Conservation (phyloP, 2,113 vertebrate species). For the Notarius lentiginosus region DNA sequence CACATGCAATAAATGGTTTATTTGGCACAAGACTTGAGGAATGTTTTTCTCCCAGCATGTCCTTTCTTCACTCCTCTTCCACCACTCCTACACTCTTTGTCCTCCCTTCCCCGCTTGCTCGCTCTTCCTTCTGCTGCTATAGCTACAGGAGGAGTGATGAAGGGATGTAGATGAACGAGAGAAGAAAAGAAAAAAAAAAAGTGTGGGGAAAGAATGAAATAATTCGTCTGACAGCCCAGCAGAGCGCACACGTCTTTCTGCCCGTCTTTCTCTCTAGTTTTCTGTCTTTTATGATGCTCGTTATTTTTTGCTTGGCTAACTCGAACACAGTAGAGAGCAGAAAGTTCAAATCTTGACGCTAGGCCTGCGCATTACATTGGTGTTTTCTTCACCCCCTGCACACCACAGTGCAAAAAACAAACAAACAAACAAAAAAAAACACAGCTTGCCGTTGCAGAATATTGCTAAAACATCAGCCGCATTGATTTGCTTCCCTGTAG, state of each 20-base stretch:
- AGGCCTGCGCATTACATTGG: not conserved
- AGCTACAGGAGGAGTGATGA: slow-evolving; percentile 37
- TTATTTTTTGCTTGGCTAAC: slow-evolving; percentile 36
- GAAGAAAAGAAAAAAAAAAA: no score
- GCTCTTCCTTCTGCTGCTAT: slow-evolving; percentile 11
- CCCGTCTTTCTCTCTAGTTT: not conserved
- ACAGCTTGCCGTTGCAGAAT: not conserved
- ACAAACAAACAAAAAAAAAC: not conserved
- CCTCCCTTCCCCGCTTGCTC: not conserved
- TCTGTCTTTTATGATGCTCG: slow-evolving; percentile 23
- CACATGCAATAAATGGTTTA: slow-evolving; percentile 13
- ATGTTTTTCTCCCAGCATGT: not conserved
- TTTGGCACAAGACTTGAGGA: not conserved
- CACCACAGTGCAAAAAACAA: not conserved
- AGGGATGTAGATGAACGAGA: slow-evolving; percentile 47
- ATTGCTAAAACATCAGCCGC: slow-evolving; percentile 7
- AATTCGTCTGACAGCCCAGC: slow-evolving; percentile 48
- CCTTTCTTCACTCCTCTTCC: slow-evolving; percentile 19
- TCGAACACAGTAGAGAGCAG: slow-evolving; percentile 24
- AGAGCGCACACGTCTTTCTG: slow-evolving; percentile 19
- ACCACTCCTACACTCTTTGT: slow-evolving; percentile 1
- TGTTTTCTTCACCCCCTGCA: no score
- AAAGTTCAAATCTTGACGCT: slow-evolving; percentile 14
- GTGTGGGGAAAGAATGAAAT: slow-evolving; percentile 41
- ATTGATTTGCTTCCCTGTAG: slow-evolving; percentile 21